Conservation (phyloP, 2,113 vertebrate genomes). For the Corythaixoides concolor region DNA sequence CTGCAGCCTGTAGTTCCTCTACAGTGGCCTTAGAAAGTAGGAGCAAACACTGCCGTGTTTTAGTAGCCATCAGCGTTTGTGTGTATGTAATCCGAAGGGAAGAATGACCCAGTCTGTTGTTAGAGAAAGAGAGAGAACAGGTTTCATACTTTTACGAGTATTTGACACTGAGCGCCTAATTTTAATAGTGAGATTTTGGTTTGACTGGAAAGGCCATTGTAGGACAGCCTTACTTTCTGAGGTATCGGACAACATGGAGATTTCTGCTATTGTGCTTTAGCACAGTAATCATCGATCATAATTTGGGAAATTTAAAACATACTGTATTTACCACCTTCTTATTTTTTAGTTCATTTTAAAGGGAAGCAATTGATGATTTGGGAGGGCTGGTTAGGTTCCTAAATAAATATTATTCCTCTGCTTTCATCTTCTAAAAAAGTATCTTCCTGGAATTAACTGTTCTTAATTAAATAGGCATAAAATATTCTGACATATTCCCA, state of each 20-base stretch:
- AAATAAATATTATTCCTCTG: neutral
- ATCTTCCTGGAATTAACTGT: neutral
- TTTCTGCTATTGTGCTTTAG: neutral
- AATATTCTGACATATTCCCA: neutral
- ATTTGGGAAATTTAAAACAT: neutral
- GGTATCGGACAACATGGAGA: neutral
- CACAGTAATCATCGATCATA: neutral
- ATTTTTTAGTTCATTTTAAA: neutral
- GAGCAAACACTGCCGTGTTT: accelerated
- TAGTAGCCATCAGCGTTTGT: neutral
- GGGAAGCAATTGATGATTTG: neutral
- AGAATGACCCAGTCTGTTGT: neutral
- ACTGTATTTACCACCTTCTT: neutral
- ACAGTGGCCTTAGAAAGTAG: neutral
- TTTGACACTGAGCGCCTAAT: neutral
- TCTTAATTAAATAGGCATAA: constrained; percentile 6
- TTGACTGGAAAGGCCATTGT: neutral
- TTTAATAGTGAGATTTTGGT: neutral
- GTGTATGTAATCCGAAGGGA: neutral
- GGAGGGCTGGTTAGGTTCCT: neutral
- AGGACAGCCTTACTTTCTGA: neutral
- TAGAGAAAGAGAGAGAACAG: neutral
- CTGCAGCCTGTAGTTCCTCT: neutral
- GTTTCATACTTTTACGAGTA: neutral
- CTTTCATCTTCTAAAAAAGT: neutral